These are phyloP conservation scores for Bombus turneri DNA, from an alignment of 1,140 invertebrate species.

Conservation along the genomic window DNA sequence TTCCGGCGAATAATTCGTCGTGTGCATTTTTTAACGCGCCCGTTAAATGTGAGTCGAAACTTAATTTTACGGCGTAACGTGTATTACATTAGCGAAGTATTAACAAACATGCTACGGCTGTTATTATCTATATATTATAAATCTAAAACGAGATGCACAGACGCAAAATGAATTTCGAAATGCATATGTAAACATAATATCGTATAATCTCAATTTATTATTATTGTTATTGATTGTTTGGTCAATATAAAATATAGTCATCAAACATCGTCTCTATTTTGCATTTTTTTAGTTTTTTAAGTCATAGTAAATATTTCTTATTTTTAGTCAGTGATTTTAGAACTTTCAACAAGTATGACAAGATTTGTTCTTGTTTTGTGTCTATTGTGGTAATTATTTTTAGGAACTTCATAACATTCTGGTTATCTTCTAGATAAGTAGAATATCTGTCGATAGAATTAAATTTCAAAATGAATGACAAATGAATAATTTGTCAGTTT, in stretches of 20 bases:
- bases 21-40: background rate
- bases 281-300: background rate
- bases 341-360: too few species aligned
- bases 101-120: background rate
- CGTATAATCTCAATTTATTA: background rate
- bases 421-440: fast-evolving
- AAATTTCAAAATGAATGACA: background rate
- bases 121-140: background rate
- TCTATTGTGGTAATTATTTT: too few species aligned
- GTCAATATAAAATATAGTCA: background rate
- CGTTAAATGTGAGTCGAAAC: background rate
- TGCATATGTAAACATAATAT: background rate
- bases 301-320: too few species aligned
- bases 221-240: background rate
- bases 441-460: background rate
- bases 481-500: background rate
- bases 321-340: too few species aligned
- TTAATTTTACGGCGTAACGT: background rate
- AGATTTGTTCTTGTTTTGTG: too few species aligned
- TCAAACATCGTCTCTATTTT: background rate
- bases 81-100: background rate
- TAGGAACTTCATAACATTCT: background rate
- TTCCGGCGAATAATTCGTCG: background rate
- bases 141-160: too few species aligned
- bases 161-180: background rate